Conservation (phyloP, 2,888 invertebrate genomes). For the Agrochola macilenta region DNA sequence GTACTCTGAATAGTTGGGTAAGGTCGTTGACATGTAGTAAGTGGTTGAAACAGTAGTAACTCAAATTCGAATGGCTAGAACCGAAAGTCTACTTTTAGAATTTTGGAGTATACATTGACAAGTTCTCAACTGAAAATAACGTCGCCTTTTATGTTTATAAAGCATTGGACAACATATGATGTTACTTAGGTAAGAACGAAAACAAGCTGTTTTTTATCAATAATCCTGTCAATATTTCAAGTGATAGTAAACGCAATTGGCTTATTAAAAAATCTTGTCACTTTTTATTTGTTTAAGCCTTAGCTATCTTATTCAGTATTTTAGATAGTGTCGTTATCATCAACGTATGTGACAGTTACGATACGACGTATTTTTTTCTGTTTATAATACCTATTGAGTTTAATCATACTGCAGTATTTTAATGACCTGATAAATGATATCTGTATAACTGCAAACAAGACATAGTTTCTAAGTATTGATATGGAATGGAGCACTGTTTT, state of each 20-base stretch:
- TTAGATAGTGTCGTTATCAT: conserved; percentile 45
- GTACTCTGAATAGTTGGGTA: conserved; percentile 60
- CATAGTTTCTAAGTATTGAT: conserved; percentile 28
- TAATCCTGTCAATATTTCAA: conserved; percentile 39
- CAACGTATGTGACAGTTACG: conserved; percentile 13
- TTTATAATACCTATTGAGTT: conserved; percentile 58
- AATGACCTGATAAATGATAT: conserved; percentile 46
- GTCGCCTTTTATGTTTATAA: no score
- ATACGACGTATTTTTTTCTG: conserved; percentile 47
- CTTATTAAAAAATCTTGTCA: conserved; percentile 17
- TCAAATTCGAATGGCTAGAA: conserved; percentile 25
- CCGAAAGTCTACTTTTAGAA: conserved; percentile 6
- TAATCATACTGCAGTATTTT: conserved; percentile 62
- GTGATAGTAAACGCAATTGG: conserved; percentile 28
- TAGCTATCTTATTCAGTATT: conserved; percentile 35
- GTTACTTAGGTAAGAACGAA: not conserved
- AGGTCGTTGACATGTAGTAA: conserved; percentile 60
- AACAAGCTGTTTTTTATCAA: not conserved
- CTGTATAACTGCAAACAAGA: conserved; percentile 34
- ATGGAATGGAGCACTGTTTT: not conserved
- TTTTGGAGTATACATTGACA: not conserved
- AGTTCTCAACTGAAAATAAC: not conserved
- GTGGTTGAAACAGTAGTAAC: conserved; percentile 23
- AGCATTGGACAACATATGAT: not conserved
- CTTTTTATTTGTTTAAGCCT: conserved; percentile 46